Base-by-base conservation (phyloP, 2,113 vertebrate genomes). In the Paedocypris sp. region DNA sequence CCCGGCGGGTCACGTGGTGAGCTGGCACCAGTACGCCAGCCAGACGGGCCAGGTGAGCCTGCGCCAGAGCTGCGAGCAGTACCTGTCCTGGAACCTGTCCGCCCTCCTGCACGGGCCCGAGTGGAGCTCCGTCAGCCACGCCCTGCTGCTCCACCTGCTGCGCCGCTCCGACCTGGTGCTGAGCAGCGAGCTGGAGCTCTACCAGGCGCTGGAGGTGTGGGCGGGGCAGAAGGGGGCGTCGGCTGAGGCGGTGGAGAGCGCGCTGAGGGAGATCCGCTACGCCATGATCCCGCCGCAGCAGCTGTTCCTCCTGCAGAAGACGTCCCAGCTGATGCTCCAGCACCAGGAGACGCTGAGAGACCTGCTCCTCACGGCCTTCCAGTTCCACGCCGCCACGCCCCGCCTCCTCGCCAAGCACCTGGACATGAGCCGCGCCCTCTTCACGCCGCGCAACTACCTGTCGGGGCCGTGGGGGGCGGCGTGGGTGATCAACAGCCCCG, bases 1-100 rank as follows among this genome's bases (percentile, higher is more conserved):
- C 0, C 88, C 86, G 12, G 78, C 81, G 1, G 91, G 93, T 47
- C 92, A 94, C 0, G 92, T 93, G 11, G 87, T 98, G 28, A 82
- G 88, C 72, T 98, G 94, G 94, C 96, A 97, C 79, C 91, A 91
- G 75, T 98, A 97, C 1, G 91, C 94, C 0, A 73, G 84, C 68
- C 83, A 85, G 62, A 85, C 86, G 0, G 90, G 89, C 1, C 91
- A 98, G 16, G 10, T 58, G 29, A 72, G 59, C 5, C 84, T 98
- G 72, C 86, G 87, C 57, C 88, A 94, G 71, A 93, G 85, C 77
- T 96, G 92, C 80, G 83, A 94, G 71, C 91, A 90, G 85, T 97
- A 92, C 79, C 82, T 98, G 71, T 91, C 94, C 69, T 98, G 93
- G 94, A 97, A 98, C 80, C 82, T 98, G 76, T 94, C 92, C 0